Evolutionary conservation across 2,888 invertebrate species (phyloP), one percentile per base, ranked within the genome.

Genomic region (Sphecodes monilicornis): DNA sequence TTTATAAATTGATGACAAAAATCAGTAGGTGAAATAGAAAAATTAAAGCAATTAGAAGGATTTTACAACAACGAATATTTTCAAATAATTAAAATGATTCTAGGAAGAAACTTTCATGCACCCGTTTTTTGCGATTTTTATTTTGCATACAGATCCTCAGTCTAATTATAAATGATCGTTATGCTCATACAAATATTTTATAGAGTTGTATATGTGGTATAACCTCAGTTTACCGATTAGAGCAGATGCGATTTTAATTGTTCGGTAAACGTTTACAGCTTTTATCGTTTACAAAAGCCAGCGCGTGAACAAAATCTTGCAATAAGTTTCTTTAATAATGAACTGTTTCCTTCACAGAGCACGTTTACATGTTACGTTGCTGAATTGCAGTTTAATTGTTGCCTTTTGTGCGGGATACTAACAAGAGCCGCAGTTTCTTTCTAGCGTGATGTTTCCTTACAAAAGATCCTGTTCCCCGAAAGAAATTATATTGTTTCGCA

Each of bases 381-480:
- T 11, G 66, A 66, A 66, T 36, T 22, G 36, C 66, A 36, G 22
- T 66, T 66, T 66, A 66, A 66, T 66, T 36, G 66, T 66, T 66
- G 66, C 36, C 22, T 36, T 36, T 36, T 66, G 36, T 22, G 22
- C 66, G 66, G 36, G 36, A 66, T 66, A 66, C 66, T 66, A 66
- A 66, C 32, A 36, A 66, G 22, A 11, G 22, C 66, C 18, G 36
- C 36, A 22, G 66, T 36, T 66, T 18, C 32, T 22, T 64, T 64
- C 32, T 18, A 36, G 22, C 32, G 22, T 22, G 3, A 18, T 64
- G 32, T 32, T 64, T 18, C 32, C 64, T 18, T 22, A 22, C 32
- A 22, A 36, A 22, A 36, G 36, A 6, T 22, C 10, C 22, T 18
- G 32, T 32, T 3, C 29, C 36, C 10, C 32, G 10, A 18, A 36